phyloP scores from a whole-genome alignment of 2,888 invertebrate species.

The Lordiphosa fenestrarum region DNA sequence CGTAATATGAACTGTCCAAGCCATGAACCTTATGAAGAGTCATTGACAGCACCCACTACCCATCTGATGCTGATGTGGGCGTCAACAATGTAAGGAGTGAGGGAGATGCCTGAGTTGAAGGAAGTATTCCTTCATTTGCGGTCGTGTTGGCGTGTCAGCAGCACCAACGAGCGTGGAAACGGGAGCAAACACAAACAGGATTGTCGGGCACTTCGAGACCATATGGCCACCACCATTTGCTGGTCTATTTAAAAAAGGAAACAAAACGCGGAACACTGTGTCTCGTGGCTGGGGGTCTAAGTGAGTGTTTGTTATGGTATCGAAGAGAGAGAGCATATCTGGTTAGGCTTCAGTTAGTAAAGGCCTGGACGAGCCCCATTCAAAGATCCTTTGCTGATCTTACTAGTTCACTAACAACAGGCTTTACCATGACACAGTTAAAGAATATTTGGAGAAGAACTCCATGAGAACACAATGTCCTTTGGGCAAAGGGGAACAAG shows the following conservation, averaged over 20 bases:
- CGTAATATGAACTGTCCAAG: conserved; percentile 52
- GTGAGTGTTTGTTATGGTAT: too few relatives aligned
- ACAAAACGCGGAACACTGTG: neutral
- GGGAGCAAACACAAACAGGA: conserved; percentile 5
- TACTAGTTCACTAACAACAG: too few relatives aligned
- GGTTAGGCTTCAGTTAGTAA: too few relatives aligned
- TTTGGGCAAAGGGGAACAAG: too few relatives aligned
- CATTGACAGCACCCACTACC: conserved; percentile 45
- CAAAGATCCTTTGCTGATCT: too few relatives aligned
- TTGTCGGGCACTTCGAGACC: conserved; percentile 30
- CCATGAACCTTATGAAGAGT: conserved; percentile 52
- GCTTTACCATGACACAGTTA: too few relatives aligned
- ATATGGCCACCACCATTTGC: conserved; percentile 56
- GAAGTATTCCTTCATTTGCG: conserved; percentile 56
- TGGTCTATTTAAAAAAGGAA: conserved; percentile 3
- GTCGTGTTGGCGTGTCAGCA: conserved; percentile 61
- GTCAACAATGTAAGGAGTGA: conserved; percentile 18
- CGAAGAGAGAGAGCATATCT: too few relatives aligned
- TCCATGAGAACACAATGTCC: too few relatives aligned
- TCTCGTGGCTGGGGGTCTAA: conserved; percentile 12
- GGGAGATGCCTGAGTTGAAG: conserved; percentile 2
- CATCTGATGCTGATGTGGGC: conserved; percentile 46
- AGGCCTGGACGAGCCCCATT: too few relatives aligned
- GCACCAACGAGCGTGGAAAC: neutral
- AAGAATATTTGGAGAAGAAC: too few relatives aligned